phyloP scores from a whole-genome alignment of 37 sponge, comb jelly and placozoan genomes.

The Agelas oroides region DNA sequence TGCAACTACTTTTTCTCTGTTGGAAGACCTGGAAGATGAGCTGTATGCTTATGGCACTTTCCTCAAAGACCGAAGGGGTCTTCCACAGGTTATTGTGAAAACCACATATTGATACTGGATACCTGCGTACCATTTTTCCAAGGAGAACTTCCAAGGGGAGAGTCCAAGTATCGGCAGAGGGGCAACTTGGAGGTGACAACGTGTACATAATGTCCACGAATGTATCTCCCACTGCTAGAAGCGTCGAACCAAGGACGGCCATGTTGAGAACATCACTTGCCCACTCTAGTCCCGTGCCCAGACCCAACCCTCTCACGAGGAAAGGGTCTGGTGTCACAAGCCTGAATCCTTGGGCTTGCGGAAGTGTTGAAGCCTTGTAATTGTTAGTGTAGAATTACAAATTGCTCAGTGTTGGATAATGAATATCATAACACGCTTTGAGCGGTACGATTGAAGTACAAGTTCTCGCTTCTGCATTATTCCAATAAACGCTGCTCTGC shows the following conservation, averaged over 20 bases:
- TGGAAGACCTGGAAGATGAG: slow-evolving; percentile 6
- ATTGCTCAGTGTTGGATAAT: too few relatives aligned
- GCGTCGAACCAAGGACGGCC: slow-evolving; percentile 1
- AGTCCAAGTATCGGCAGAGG: not conserved
- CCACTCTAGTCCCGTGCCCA: too few relatives aligned
- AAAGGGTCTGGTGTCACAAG: too few relatives aligned
- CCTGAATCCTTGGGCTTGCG: too few relatives aligned
- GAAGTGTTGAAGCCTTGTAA: too few relatives aligned
- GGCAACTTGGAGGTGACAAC: slow-evolving; percentile 12
- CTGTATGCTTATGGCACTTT: slow-evolving; percentile 41
- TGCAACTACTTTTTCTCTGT: not conserved
- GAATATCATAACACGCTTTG: too few relatives aligned
- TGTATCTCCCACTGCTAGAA: too few relatives aligned
- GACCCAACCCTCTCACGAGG: too few relatives aligned
- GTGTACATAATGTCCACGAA: slow-evolving; percentile 11
- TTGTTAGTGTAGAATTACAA: too few relatives aligned
- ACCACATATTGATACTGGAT: not conserved
- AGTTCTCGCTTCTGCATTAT: too few relatives aligned
- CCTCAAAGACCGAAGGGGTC: slow-evolving; percentile 19
- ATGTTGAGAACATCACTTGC: not conserved
- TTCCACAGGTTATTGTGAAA: slow-evolving; percentile 21
- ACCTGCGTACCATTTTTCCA: not conserved
- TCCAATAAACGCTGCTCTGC: too few relatives aligned
- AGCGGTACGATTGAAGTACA: too few relatives aligned
- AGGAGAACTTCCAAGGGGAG: not conserved